Evolutionary conservation across 1,140 invertebrate genomes (phyloP).

Genomic region (Linepithema humile): DNA sequence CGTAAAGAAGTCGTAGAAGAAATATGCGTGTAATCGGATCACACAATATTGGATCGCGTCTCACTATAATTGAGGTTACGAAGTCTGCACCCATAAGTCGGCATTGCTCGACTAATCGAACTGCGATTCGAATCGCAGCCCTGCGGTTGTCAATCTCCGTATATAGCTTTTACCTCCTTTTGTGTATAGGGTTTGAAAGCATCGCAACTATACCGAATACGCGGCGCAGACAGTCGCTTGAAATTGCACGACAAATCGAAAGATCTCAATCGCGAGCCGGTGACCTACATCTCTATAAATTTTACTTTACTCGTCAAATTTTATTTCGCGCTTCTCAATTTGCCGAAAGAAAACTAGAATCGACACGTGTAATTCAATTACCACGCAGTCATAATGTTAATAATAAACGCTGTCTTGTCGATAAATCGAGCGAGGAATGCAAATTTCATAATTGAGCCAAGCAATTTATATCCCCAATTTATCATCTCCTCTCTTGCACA

Average conservation of each 20-base stretch:
- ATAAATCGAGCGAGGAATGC: constrained; percentile 11
- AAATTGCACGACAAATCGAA: constrained; percentile 35
- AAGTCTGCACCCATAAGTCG: neutral
- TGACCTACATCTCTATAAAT: constrained; percentile 29
- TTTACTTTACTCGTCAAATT: constrained; percentile 16
- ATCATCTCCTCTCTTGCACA: neutral
- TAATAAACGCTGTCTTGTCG: constrained; percentile 1
- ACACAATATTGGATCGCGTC: constrained; percentile 9
- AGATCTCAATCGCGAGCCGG: constrained; percentile 32
- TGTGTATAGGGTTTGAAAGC: constrained; percentile 25
- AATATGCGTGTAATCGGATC: neutral
- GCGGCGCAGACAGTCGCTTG: constrained; percentile 7
- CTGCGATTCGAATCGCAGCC: constrained; percentile 19
- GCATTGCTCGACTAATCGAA: constrained; percentile 15
- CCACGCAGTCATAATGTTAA: no score
- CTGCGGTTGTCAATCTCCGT: constrained; percentile 35
- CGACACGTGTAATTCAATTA: neutral
- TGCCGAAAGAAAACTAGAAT: neutral
- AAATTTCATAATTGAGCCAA: constrained; percentile 15
- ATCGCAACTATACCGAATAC: neutral
- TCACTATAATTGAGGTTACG: neutral
- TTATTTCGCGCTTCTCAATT: no score
- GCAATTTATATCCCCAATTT: constrained; percentile 34
- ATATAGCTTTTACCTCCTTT: constrained; percentile 37
- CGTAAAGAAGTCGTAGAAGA: neutral